A percentile compares a stretch with the other conserved stretches of the same genome.
Evolutionary conservation across 2,797 vertebrate species (phyloP).

Genomic region (Lepilemur ruficaudatus): DNA sequence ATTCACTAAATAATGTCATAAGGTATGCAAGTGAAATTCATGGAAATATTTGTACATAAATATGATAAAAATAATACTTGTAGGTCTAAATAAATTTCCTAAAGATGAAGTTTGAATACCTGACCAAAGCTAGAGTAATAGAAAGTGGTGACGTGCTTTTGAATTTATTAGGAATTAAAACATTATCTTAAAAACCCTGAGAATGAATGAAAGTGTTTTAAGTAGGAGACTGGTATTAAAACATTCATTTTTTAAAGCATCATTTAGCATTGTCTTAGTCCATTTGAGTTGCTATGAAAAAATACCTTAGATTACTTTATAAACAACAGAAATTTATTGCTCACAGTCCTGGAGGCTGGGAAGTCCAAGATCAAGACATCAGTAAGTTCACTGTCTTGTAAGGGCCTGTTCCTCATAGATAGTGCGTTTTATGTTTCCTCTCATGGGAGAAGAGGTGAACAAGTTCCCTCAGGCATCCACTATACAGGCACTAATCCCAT

Average conservation of each 20-base stretch:
- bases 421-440: rapidly evolving
- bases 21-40: background rate
- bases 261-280: background rate
- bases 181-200: background rate
- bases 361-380: no score
- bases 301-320: background rate
- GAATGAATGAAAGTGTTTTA: background rate
- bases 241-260: background rate
- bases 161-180: background rate
- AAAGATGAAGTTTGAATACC: background rate
- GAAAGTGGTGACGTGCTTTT: background rate
- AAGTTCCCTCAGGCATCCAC: background rate
- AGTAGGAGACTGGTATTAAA: background rate
- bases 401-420: background rate
- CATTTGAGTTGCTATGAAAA: background rate
- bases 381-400: background rate
- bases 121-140: background rate
- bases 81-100: background rate
- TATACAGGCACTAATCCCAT: background rate
- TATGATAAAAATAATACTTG: background rate
- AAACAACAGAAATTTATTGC: background rate
- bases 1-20: background rate
- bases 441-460: background rate
- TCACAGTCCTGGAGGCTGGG: background rate
- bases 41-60: background rate